These are phyloP conservation scores for Euwallacea similis DNA, from an alignment of 1,140 invertebrate genomes.

Conservation along the genomic window DNA sequence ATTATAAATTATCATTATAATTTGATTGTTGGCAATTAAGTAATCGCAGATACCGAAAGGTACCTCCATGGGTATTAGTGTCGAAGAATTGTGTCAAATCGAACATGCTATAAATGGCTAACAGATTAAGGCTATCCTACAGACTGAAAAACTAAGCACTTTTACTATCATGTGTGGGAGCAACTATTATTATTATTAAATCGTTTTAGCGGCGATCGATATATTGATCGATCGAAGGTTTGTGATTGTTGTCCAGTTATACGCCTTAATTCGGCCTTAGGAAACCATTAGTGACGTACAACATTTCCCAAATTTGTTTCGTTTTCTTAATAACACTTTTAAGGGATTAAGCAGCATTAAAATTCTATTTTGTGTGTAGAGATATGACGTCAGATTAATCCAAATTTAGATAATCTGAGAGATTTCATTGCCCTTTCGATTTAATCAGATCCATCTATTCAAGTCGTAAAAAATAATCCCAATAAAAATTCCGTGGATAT, in stretches of 20 bases:
- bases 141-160: background rate
- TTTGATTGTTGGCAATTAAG: constrained; percentile 8
- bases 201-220: too few relatives aligned
- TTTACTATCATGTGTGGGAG: background rate
- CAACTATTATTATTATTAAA: background rate
- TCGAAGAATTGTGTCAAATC: constrained; percentile 8
- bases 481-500: constrained; percentile 6
- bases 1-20: background rate
- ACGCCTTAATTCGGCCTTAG: background rate
- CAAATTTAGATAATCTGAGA: background rate
- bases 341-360: background rate
- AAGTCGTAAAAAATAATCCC: background rate
- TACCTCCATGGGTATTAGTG: constrained; percentile 1
- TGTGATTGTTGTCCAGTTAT: too few relatives aligned
- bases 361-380: background rate
- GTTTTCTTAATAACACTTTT: background rate
- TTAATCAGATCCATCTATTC: background rate
- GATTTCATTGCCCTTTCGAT: background rate
- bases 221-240: too few relatives aligned
- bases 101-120: background rate
- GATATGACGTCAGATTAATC: background rate
- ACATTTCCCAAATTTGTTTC: background rate
- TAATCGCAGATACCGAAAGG: background rate
- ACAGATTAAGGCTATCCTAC: constrained; percentile 4
- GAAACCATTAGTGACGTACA: background rate